phyloP scores from a whole-genome alignment of 2,797 vertebrate species.

The Tragelaphus oryx region DNA sequence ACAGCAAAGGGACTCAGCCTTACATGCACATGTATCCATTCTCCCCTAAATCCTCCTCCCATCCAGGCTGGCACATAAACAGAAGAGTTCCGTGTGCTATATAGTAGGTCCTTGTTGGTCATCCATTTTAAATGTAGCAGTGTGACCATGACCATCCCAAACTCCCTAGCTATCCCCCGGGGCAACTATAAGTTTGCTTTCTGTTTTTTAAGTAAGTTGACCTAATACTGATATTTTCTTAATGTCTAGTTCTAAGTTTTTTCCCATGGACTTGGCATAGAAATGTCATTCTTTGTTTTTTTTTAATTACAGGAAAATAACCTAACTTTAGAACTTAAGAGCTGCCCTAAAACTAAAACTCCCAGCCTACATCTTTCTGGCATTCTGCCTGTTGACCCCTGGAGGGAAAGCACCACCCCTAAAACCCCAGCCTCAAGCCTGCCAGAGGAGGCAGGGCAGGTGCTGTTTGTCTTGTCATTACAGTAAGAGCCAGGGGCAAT shows the following conservation, averaged over 20 bases:
- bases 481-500: neutral
- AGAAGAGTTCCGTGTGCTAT: neutral
- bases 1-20: neutral
- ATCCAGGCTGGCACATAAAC: neutral
- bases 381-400: neutral
- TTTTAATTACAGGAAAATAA: constrained; percentile 23
- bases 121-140: neutral
- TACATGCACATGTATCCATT: neutral
- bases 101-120: neutral
- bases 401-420: neutral
- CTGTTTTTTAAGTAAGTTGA: neutral
- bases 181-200: neutral
- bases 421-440: neutral
- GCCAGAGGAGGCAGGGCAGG: neutral
- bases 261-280: neutral
- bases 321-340: neutral
- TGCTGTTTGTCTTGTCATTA: neutral
- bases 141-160: neutral
- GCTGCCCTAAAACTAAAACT: neutral
- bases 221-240: neutral
- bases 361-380: fast-evolving
- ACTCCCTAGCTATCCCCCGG: neutral
- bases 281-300: neutral
- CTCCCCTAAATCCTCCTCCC: neutral
- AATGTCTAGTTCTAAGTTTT: neutral